A percentile compares a stretch with the other conserved stretches of the same genome.
These are phyloP conservation scores for Lepilemur ruficaudatus DNA, from an alignment of 2,797 vertebrate genomes.

Conservation along the genomic window DNA sequence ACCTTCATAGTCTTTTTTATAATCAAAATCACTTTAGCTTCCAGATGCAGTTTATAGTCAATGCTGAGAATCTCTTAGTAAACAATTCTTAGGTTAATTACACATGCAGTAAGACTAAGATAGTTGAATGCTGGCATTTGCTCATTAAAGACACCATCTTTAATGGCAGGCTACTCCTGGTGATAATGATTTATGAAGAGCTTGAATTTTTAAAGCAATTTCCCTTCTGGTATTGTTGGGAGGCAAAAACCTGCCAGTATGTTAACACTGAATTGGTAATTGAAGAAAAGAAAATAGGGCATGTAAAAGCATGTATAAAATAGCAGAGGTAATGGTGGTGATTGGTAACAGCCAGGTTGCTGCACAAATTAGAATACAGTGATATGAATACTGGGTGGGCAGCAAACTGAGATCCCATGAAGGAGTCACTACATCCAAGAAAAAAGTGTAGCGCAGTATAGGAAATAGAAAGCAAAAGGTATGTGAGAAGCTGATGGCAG, in stretches of 20 bases:
- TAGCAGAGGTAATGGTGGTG: not conserved
- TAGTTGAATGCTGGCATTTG: constrained; percentile 4
- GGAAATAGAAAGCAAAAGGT: not conserved
- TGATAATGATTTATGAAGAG: not conserved
- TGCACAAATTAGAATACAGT: not conserved
- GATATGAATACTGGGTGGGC: not conserved
- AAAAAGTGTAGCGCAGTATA: not conserved
- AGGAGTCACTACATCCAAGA: not conserved
- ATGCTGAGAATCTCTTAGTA: not conserved
- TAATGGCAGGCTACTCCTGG: not conserved
- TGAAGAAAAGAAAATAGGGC: not conserved
- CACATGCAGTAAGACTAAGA: not conserved
- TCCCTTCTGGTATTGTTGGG: not conserved
- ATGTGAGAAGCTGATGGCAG: not conserved
- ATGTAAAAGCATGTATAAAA: not conserved
- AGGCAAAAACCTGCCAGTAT: not conserved
- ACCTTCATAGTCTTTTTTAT: not conserved
- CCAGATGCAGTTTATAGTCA: not conserved
- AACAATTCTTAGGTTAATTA: constrained; percentile 10
- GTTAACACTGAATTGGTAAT: not conserved
- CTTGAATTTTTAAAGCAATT: not conserved
- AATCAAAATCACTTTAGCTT: not conserved
- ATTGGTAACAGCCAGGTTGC: not conserved
- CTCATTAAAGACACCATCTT: not conserved
- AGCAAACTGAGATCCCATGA: not conserved